Base-by-base conservation (phyloP, 2,888 invertebrate species). In the Lepidochrysops patricia region DNA sequence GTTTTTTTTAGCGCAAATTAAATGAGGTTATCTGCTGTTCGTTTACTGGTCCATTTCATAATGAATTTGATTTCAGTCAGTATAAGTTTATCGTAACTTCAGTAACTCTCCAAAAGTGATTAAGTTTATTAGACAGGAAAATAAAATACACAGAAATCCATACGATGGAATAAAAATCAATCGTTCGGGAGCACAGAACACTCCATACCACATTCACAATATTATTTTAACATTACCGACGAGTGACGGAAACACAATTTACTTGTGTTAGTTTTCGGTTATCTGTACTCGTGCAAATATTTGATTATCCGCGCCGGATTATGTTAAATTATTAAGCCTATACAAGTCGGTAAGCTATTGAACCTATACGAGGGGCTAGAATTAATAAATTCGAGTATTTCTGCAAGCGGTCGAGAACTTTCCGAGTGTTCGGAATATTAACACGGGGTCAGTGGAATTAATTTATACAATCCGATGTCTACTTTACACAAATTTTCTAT, bases 361-460 rank as follows among this genome's bases (percentile, higher is more conserved):
- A 68, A 66, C 65, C 67, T 70, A 65, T 71, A 71, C 67, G 71
- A 13, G 73, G 76, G 72, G 72, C 73, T 77, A 72, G 80, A 82
- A 84, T 84, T 81, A 82, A 81, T 84, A 84, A 83, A 80, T 82
- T 80, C 68, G 74, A 80, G 79, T 82, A 82, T 81, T 80, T 79
- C 79, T 75, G 74, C 75, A 76, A 61, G 75, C 83, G 80, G 81
- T 84, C 82, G 73, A 78, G 76, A 84, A 85, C 79, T 84, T 84
- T 76, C 82, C 72, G 81, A 85, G 84, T 82, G 87, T 79, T 78
- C 82, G 83, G 85, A 87, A 86, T 87, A 85, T 86, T 85, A 87
- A 87, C 83, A 83, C 77, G 75, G 79, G 81, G 82, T 82, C 84
- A 81, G 82, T 72, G 72, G 71, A 82, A 86, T 85, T 85, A 86